A percentile compares a stretch with the other conserved stretches of the same genome.
Evolutionary conservation across 1,140 invertebrate species (phyloP).

Genomic region (Penaeus vannamei): DNA sequence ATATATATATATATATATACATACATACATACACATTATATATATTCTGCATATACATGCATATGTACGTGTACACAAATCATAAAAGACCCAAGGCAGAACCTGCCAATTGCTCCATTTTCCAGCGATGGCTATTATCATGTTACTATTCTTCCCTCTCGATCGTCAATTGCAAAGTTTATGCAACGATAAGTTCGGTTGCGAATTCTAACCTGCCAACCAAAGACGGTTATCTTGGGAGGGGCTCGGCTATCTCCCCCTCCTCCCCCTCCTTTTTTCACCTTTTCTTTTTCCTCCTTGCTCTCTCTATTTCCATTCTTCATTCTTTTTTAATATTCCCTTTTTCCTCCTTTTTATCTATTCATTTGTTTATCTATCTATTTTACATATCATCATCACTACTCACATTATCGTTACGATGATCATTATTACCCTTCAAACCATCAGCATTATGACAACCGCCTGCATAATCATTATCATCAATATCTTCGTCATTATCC

Average conservation of each 20-base stretch:
- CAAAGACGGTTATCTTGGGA: neutral
- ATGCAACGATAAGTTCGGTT: no score
- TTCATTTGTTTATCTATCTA: neutral
- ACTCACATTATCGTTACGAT: no score
- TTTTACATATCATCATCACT: neutral
- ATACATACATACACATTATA: neutral
- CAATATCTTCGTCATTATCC: no score
- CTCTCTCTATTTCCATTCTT: neutral
- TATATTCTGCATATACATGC: neutral
- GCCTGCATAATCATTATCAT: no score
- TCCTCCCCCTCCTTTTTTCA: neutral
- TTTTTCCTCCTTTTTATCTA: neutral
- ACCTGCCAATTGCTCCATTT: no score
- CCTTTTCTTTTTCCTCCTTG: neutral
- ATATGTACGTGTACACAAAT: neutral
- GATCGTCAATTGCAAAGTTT: no score
- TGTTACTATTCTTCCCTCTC: no score
- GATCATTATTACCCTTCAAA: no score
- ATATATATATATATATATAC: slow-evolving; percentile 27
- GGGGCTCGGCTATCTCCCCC: neutral
- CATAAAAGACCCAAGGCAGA: no score
- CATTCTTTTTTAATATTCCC: neutral
- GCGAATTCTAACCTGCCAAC: no score
- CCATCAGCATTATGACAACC: no score
- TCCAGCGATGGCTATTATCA: no score